phyloP scores from a whole-genome alignment of 2,797 vertebrate species.

The Cetoscarus ocellatus region DNA sequence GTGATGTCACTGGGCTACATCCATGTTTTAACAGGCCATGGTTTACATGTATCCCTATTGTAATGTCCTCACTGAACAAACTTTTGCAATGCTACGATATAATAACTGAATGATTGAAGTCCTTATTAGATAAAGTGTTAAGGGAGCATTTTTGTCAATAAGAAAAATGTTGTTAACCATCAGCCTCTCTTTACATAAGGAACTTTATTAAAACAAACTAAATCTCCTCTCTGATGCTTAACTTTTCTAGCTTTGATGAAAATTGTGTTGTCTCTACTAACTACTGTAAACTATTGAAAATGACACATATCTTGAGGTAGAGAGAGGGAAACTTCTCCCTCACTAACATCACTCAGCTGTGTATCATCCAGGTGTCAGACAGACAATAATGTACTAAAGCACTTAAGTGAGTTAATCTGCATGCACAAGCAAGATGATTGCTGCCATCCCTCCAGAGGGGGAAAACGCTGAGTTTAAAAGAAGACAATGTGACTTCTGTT shows the following conservation, averaged over 20 bases:
- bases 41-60: no score
- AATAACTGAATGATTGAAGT: no score
- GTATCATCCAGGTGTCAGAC: not conserved
- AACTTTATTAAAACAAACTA: no score
- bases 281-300: not conserved
- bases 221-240: not conserved
- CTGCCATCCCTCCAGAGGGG: conserved; percentile 3
- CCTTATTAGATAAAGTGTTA: no score
- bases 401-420: conserved; percentile 44
- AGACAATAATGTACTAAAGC: not conserved
- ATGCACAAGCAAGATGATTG: conserved; percentile 20
- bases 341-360: not conserved
- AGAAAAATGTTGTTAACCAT: not conserved
- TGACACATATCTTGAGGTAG: not conserved
- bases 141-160: not conserved
- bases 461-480: not conserved
- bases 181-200: no score
- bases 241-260: fast-evolving
- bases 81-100: no score
- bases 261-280: not conserved
- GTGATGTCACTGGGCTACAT: no score
- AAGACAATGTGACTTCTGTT: conserved; percentile 14
- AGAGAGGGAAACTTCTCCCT: not conserved
- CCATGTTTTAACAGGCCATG: no score
- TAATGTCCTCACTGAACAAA: no score